These are phyloP conservation scores for Hestina assimilis DNA, from an alignment of 1,140 invertebrate genomes.

Conservation along the genomic window DNA sequence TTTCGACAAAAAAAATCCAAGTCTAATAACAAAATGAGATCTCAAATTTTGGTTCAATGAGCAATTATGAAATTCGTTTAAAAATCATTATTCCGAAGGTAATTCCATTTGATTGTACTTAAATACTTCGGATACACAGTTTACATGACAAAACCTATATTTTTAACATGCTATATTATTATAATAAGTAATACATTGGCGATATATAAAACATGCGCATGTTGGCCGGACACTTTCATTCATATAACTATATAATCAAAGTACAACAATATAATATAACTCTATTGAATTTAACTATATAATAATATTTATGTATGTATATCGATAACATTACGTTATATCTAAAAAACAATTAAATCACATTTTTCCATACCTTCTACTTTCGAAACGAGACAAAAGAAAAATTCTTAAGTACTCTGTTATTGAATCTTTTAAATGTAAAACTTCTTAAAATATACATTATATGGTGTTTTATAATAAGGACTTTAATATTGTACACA, in stretches of 20 bases:
- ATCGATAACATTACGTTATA: conserved; percentile 62
- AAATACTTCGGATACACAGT: conserved; percentile 41
- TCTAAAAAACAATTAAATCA: conserved; percentile 76
- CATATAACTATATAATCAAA: conserved; percentile 67
- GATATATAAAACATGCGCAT: conserved; percentile 56
- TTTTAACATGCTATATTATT: conserved; percentile 48
- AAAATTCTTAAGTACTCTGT: conserved; percentile 64
- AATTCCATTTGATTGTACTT: conserved; percentile 59
- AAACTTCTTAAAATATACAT: conserved; percentile 74
- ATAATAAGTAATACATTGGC: conserved; percentile 59
- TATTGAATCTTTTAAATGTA: conserved; percentile 65
- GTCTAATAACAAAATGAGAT: conserved; percentile 64
- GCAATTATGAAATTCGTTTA: conserved; percentile 65
- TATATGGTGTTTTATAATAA: conserved; percentile 56
- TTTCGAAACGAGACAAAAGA: conserved; percentile 52
- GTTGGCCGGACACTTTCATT: conserved; percentile 69
- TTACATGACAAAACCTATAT: conserved; percentile 39
- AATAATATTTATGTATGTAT: conserved; percentile 64
- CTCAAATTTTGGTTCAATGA: conserved; percentile 73
- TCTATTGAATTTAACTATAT: conserved; percentile 70
- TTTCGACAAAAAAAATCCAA: no score
- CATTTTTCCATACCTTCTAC: conserved; percentile 66
- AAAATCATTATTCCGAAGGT: conserved; percentile 40
- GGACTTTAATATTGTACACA: conserved; percentile 72
- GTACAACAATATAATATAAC: conserved; percentile 73